Evolutionary conservation across 2,113 vertebrate genomes (phyloP).

Genomic region (Haemorhous mexicanus): DNA sequence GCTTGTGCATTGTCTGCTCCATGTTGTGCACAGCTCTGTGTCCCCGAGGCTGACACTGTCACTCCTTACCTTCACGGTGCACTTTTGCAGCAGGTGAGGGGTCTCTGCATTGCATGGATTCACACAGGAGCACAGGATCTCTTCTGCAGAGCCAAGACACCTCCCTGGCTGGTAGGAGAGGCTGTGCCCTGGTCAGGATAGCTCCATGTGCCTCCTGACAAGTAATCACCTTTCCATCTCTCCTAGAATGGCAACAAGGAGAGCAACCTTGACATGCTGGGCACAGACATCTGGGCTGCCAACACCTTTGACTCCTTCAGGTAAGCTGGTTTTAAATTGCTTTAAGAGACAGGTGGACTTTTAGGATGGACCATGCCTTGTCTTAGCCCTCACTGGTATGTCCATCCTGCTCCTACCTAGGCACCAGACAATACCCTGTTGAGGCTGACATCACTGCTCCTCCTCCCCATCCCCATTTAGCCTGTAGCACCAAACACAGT

Average conservation of each 20-base stretch:
- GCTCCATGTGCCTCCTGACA: accelerated
- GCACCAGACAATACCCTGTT: background rate
- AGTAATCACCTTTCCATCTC: constrained; percentile 25
- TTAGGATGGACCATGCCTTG: background rate
- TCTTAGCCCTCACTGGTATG: background rate
- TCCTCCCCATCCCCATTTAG: background rate
- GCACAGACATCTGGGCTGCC: constrained; percentile 97
- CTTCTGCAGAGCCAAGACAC: accelerated
- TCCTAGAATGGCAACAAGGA: constrained; percentile 93
- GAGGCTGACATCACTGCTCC: accelerated
- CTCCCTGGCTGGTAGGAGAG: background rate
- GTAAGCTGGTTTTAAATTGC: constrained; percentile 63
- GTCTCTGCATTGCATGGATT: background rate
- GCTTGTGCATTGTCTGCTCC: accelerated
- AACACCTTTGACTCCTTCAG: constrained; percentile 92
- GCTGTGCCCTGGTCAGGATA: background rate
- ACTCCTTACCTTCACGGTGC: accelerated
- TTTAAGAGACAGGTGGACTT: background rate
- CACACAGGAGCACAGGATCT: background rate
- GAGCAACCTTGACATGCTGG: constrained; percentile 87
- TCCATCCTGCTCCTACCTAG: background rate
- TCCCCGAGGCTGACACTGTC: background rate
- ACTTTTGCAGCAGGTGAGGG: background rate
- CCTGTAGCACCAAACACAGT: background rate
- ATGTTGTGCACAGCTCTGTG: background rate